Base-by-base conservation (phyloP, 1,140 invertebrate species). In the Aleiodes sp. region DNA sequence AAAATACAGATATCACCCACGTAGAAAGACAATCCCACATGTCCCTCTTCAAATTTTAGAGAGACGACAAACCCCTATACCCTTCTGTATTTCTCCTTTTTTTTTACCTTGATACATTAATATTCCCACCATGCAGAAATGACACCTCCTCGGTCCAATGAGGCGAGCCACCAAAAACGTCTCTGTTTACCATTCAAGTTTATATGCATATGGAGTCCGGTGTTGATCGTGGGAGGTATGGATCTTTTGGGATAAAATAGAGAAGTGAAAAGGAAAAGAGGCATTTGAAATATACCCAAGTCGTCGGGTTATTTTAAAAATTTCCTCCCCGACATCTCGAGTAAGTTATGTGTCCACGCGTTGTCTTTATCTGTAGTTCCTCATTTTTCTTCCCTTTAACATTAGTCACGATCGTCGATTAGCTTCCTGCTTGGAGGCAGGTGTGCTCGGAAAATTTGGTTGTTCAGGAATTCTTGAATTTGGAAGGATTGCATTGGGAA, bases 141-240 rank as follows among this genome's bases (percentile, higher is more conserved):
- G 46, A 52, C 46, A 52, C n/a, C n/a, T n/a, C n/a, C n/a, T n/a
- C n/a, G n/a, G n/a, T n/a, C n/a, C n/a, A n/a, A n/a, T n/a, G n/a
- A n/a, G n/a, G n/a, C n/a, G n/a, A n/a, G n/a, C n/a, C n/a, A n/a
- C 39, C 7, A 16, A 16, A 16, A 10, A 52, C 19, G 46, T 52
- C 46, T 52, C 46, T 52, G 46, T 52, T 52, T 52, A 52, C 46
- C 46, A n/a, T n/a, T n/a, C n/a, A n/a, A n/a, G 46, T 52, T 4
- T 24, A 24, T 21, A 19, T 19, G 9, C 12, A 52, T 21, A 52
- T n/a, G n/a, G n/a, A n/a, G n/a, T n/a, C n/a, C n/a, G 12, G 2
- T 9, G 19, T 8, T 52, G 46, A 52, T 24, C 46, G 46, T 52
- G 46, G 46, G 46, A 52, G 46, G 46, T 52, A 52, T 26, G 46